These are phyloP conservation scores for Brachyhypopomus gauderio DNA, from an alignment of 2,113 vertebrate genomes.

Conservation along the genomic window DNA sequence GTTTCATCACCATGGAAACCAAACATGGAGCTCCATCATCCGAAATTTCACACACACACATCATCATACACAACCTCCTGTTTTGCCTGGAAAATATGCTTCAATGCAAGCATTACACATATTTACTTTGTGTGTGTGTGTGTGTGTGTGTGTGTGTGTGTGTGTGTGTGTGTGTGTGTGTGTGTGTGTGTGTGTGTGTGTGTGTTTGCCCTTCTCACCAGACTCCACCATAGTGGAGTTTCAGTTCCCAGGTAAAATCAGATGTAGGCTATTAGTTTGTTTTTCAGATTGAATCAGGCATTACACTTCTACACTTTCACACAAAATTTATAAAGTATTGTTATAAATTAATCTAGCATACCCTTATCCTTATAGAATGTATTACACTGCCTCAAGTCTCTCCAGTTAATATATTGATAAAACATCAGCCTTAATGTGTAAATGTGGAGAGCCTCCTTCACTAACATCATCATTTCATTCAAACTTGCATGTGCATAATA, in stretches of 20 bases:
- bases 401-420: too few species aligned
- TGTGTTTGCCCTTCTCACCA: not conserved
- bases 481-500: too few species aligned
- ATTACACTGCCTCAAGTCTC: too few species aligned
- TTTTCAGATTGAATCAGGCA: too few species aligned
- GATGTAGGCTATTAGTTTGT: too few species aligned
- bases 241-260: too few species aligned
- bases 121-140: conserved; percentile 44
- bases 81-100: conserved; percentile 37
- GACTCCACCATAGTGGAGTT: not conserved
- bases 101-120: conserved; percentile 54
- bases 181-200: conserved; percentile 43
- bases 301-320: too few species aligned
- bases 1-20: conserved; percentile 64
- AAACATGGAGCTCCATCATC: conserved; percentile 52
- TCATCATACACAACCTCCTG: conserved; percentile 51
- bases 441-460: not conserved
- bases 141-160: conserved; percentile 44
- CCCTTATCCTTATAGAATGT: too few species aligned
- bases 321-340: too few species aligned
- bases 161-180: conserved; percentile 42
- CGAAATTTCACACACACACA: conserved; percentile 31
- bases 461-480: not conserved
- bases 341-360: too few species aligned
- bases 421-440: not conserved